Evolutionary conservation across 2,888 invertebrate genomes (phyloP), one percentile per base, ranked within the genome.

Genomic region (Drosophila koepferae): DNA sequence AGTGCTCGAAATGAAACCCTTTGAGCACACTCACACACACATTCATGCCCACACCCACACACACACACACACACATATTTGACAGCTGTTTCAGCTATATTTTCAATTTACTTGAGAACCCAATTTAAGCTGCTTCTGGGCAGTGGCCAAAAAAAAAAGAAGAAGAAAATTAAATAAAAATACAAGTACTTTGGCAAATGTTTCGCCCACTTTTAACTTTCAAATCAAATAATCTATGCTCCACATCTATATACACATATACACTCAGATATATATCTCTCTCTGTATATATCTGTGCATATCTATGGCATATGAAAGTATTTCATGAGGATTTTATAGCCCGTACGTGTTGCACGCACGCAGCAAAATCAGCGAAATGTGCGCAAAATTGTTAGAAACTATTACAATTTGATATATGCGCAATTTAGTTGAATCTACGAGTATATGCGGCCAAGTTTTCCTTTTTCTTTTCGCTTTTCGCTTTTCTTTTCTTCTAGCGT

Each of bases 371-470:
- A 72, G 81, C 81, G 77, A 83, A 83, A 84, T 84, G 82, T 81
- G 82, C 73, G 80, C 81, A 67, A 82, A 82, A 82, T 85, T 77
- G 73, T 85, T 82, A 66, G 60, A 84, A 83, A 84, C 83, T 84
- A 84, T 84, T 84, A 85, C 83, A 82, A 80, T 82, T 85, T 84
- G 83, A 84, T 84, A 85, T 84, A 84, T 82, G 80, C 73, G 86
- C 83, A 85, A 84, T 84, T 84, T 82, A 75, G 80, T 78, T 85
- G 83, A 85, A 84, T 84, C 72, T 80, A 82, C 72, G 83, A 80
- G 77, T 64, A 75, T 56, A 54, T 69, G 72, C 69, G 77, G 75
- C 75, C 77, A 75, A 75, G 43, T 72, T 77, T 72, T 63, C 60
- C 18, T 55, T 53, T 55, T 54, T 36, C 9, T n/a, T 40, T 16